phyloP scores from a whole-genome alignment of 2,113 vertebrate genomes.

The Hemiprocne comata region DNA sequence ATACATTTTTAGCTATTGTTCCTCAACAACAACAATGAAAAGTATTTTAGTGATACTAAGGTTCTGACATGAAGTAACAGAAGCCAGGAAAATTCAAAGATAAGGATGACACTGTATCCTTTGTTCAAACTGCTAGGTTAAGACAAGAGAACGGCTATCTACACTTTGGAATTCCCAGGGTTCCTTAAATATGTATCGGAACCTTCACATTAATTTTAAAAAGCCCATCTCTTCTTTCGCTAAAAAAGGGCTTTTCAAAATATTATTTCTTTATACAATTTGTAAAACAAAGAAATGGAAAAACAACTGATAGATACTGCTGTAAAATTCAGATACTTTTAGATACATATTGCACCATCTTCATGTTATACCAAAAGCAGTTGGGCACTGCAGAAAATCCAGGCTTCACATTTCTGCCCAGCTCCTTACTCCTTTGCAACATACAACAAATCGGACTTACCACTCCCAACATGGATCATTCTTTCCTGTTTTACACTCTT shows the following conservation, averaged over 20 bases:
- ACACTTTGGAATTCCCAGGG: constrained; percentile 12
- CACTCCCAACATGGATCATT: neutral
- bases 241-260: neutral
- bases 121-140: neutral
- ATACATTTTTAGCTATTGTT: constrained; percentile 71
- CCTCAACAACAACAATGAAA: constrained; percentile 41
- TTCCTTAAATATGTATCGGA: constrained; percentile 47
- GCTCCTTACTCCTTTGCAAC: neutral
- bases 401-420: neutral
- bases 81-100: constrained; percentile 51
- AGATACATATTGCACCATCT: neutral
- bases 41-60: constrained; percentile 65
- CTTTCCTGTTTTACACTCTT: neutral
- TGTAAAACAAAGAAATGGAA: neutral
- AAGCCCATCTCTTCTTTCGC: neutral
- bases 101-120: constrained; percentile 33
- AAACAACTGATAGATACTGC: neutral
- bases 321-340: neutral
- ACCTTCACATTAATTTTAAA: neutral
- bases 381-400: neutral
- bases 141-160: constrained; percentile 48
- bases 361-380: neutral
- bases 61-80: constrained; percentile 55
- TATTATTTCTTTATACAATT: neutral
- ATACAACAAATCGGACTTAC: neutral